Evolutionary conservation across 2,888 invertebrate species (phyloP).

Genomic region (Leuctra nigra): DNA sequence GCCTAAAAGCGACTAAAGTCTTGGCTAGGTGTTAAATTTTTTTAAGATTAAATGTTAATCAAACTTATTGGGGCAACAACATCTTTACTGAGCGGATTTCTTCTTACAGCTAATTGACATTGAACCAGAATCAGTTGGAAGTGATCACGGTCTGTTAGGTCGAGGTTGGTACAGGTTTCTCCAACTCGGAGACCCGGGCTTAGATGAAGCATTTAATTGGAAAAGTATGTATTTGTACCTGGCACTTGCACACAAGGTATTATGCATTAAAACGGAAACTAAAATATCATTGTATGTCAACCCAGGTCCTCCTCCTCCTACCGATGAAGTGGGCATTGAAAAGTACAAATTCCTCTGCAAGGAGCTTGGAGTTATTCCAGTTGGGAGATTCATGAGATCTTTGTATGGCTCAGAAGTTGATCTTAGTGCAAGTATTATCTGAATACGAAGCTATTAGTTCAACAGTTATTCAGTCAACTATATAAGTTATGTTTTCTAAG

Average conservation of each 20-base stretch:
- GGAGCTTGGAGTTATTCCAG: constrained; percentile 38
- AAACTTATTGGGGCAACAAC: no score
- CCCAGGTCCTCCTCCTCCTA: constrained; percentile 32
- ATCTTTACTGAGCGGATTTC: no score
- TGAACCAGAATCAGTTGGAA: no score
- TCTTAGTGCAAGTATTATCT: constrained; percentile 36
- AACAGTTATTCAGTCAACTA: not conserved
- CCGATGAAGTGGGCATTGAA: constrained; percentile 36
- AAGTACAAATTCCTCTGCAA: constrained; percentile 39
- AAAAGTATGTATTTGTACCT: not conserved
- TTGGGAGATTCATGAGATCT: constrained; percentile 35
- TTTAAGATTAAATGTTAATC: no score
- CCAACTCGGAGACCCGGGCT: constrained; percentile 39
- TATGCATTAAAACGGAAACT: no score
- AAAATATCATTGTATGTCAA: no score
- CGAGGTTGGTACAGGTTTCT: constrained; percentile 44
- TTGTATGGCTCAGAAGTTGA: constrained; percentile 35
- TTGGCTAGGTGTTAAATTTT: no score
- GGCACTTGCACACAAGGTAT: not conserved
- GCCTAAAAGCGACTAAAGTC: no score
- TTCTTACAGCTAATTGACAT: no score
- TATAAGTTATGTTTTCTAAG: not conserved
- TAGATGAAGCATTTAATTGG: constrained; percentile 34
- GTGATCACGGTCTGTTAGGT: constrained; percentile 8
- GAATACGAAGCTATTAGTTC: not conserved